Evolutionary conservation across 92 coral and sea anemone species (phyloP).

Genomic region (Virgularia gustaviana): DNA sequence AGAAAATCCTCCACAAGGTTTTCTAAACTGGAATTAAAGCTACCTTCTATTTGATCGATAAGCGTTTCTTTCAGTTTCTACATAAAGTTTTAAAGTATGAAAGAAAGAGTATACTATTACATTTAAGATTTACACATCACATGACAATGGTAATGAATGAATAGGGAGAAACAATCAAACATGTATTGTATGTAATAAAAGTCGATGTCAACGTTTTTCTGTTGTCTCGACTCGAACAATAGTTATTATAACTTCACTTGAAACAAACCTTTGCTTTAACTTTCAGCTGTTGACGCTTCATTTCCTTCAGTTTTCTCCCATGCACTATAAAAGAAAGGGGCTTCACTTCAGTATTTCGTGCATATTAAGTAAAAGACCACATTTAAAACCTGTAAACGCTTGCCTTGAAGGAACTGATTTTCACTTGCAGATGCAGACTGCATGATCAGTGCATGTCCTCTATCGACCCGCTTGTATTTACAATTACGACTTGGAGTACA

Average conservation of each 20-base stretch:
- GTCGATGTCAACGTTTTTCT: background rate
- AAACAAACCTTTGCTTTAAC: constrained; percentile 6
- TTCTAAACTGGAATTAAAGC: constrained; percentile 12
- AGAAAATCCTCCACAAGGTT: constrained; percentile 27
- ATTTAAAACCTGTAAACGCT: no score
- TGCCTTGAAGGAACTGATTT: constrained; percentile 28
- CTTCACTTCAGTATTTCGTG: no score
- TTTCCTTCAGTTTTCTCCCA: background rate
- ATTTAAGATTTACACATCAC: no score
- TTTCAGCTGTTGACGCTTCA: constrained; percentile 30
- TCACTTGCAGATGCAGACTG: no score
- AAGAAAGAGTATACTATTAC: no score
- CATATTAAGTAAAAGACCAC: no score
- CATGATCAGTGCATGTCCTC: background rate
- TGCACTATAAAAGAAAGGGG: constrained; percentile 8
- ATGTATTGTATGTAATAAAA: background rate
- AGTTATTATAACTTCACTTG: background rate
- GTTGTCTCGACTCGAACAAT: background rate
- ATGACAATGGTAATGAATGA: no score
- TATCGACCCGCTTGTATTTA: background rate
- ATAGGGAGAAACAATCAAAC: no score
- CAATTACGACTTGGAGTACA: background rate
- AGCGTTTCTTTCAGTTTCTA: constrained; percentile 23
- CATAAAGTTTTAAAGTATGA: background rate
- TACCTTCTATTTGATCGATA: constrained; percentile 26